Conservation (phyloP, 2,113 vertebrate species). For the Cyanoderma ruficeps region DNA sequence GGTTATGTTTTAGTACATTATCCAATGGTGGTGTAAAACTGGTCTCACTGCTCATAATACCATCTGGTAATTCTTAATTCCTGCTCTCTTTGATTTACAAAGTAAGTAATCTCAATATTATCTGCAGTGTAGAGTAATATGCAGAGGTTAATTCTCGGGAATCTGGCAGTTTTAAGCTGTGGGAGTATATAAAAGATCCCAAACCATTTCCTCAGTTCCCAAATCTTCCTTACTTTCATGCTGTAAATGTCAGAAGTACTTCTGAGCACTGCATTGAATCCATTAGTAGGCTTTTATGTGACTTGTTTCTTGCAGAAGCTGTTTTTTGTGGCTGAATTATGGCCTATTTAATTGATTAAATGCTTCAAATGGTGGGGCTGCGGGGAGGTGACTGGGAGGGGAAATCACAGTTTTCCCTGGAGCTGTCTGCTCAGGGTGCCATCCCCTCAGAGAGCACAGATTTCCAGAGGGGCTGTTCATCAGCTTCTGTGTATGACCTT, state of each 20-base stretch:
- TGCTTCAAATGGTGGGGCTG: not conserved
- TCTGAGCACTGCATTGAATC: not conserved
- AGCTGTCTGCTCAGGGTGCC: not conserved
- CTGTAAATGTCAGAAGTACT: not conserved
- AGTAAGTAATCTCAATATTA: not conserved
- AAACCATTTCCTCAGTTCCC: not conserved
- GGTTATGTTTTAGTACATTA: not conserved
- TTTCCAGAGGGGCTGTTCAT: not conserved
- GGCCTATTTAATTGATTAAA: not conserved
- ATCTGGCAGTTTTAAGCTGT: not conserved
- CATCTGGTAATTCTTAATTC: not conserved
- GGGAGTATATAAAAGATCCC: not conserved
- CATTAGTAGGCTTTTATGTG: not conserved
- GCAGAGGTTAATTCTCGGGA: not conserved
- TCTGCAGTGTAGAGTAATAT: too few relatives aligned
- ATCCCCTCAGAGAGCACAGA: not conserved
- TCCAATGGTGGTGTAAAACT: not conserved
- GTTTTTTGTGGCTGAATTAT: not conserved
- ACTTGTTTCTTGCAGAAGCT: not conserved
- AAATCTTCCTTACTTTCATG: not conserved
- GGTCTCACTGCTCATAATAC: accelerated
- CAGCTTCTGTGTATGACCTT: not conserved
- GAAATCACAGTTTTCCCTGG: not conserved
- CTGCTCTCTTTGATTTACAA: not conserved
- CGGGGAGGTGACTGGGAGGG: not conserved